These are phyloP conservation scores for Anthopleura sola DNA, from an alignment of 64 coral and sea anemone genomes.

Conservation along the genomic window DNA sequence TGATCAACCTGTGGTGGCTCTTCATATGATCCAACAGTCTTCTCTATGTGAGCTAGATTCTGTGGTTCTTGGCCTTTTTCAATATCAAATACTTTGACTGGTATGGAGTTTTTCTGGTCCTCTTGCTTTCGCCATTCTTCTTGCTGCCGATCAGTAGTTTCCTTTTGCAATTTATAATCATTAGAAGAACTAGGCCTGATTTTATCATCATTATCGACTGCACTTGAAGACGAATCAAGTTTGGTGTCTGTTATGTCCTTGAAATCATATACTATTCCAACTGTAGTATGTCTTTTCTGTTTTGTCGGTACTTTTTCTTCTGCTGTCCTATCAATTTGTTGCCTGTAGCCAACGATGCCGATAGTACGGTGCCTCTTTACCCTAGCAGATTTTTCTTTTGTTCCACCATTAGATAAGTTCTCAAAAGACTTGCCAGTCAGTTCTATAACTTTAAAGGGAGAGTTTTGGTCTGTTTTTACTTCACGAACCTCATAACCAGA, in stretches of 20 bases:
- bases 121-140: neutral
- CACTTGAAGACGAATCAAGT: neutral
- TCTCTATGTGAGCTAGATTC: conserved; percentile 4
- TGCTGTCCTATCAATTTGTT: conserved; percentile 54
- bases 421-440: conserved; percentile 35
- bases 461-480: conserved; percentile 19
- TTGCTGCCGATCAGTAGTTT: neutral
- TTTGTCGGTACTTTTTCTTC: conserved; percentile 39
- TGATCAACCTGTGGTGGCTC: neutral
- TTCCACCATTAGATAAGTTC: conserved; percentile 10
- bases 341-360: conserved; percentile 52
- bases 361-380: conserved; percentile 56
- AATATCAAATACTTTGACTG: conserved; percentile 29
- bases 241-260: neutral
- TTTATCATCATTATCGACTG: neutral
- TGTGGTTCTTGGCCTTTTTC: neutral
- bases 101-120: neutral
- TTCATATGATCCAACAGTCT: neutral
- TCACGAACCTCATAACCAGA: conserved; percentile 36
- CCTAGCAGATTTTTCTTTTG: conserved; percentile 13
- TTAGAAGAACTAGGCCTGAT: neutral
- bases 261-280: conserved; percentile 43
- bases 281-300: conserved; percentile 56
- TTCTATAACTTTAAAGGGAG: conserved; percentile 66
- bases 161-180: neutral